Evolutionary conservation across 2,888 invertebrate species (phyloP).

Genomic region (Xestoiulus laeticollis): DNA sequence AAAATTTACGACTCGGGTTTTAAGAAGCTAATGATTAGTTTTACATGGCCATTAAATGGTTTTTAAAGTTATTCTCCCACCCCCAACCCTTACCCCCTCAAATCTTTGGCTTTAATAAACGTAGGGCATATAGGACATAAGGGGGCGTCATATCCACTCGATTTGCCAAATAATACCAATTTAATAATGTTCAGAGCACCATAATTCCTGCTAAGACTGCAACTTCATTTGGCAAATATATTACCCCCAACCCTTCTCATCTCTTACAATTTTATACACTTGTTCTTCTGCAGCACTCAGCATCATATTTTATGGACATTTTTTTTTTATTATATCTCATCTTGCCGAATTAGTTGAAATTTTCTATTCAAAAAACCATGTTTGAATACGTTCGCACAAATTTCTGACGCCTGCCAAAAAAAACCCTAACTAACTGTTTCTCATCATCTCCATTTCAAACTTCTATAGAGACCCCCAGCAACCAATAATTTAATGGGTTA

Average conservation of each 20-base stretch:
- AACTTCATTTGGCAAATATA: neutral
- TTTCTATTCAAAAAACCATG: neutral
- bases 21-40: conserved; percentile 37
- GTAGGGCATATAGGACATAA: neutral
- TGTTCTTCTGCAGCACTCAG: neutral
- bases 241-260: neutral
- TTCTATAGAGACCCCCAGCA: too few species aligned
- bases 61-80: neutral
- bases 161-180: conserved; percentile 33
- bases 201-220: conserved; percentile 11
- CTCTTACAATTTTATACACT: neutral
- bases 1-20: conserved; percentile 27
- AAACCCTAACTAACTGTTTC: neutral
- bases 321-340: conserved; percentile 7
- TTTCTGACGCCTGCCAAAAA: neutral
- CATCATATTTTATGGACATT: conserved; percentile 13
- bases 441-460: neutral
- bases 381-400: conserved; percentile 27
- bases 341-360: conserved; percentile 22
- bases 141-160: neutral
- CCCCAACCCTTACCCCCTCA: neutral
- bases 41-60: conserved; percentile 13
- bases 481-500: too few species aligned
- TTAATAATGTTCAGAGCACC: conserved; percentile 32
- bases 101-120: neutral